phyloP scores from a whole-genome alignment of 2,888 invertebrate genomes.

The Octonoba sinensis region DNA sequence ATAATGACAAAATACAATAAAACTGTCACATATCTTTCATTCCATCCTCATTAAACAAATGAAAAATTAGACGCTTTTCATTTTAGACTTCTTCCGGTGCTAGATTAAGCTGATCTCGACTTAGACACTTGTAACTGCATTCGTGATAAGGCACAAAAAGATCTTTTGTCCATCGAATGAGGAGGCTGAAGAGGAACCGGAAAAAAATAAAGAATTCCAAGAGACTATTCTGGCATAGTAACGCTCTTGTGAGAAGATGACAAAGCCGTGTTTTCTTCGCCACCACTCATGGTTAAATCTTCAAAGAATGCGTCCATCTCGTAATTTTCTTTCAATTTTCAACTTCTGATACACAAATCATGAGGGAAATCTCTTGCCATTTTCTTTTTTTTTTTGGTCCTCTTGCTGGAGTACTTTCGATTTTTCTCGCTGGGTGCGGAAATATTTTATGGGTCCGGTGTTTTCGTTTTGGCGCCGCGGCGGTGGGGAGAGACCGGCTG shows the following conservation, averaged over 20 bases:
- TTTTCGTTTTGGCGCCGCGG: no score
- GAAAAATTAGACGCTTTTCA: no score
- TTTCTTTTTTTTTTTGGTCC: slow-evolving; percentile 4
- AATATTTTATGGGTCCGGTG: no score
- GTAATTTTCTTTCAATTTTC: not conserved
- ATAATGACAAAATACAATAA: no score
- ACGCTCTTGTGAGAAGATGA: slow-evolving; percentile 17
- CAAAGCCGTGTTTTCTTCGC: slow-evolving; percentile 25
- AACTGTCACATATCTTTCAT: no score
- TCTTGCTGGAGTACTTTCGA: slow-evolving; percentile 9
- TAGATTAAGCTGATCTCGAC: no score
- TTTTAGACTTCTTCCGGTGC: no score
- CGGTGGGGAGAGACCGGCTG: no score
- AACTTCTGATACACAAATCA: no score
- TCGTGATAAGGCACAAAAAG: not conserved
- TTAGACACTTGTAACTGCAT: no score
- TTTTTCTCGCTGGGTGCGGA: not conserved
- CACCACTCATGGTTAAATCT: not conserved
- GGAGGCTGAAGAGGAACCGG: not conserved
- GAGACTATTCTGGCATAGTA: slow-evolving; percentile 1
- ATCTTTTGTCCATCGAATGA: not conserved
- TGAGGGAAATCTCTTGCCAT: not conserved
- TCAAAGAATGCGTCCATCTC: slow-evolving; percentile 19
- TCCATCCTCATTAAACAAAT: no score
- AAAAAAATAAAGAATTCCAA: not conserved